phyloP scores from a whole-genome alignment of 2,797 vertebrate species.

The Sylvia borin region DNA sequence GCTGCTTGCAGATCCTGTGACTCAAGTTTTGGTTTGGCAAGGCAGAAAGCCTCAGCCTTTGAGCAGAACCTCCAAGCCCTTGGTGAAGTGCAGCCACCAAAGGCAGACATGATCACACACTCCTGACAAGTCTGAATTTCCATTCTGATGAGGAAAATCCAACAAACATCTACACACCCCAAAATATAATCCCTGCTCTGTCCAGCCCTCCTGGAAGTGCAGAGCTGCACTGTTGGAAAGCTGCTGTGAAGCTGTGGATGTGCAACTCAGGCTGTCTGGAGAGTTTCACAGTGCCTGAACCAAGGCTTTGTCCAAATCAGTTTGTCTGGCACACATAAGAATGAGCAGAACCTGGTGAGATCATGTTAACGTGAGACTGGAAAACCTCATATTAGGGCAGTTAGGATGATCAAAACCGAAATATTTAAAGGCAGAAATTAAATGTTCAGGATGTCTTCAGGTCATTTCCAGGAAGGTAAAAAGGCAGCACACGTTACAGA shows the following conservation, averaged over 20 bases:
- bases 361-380: background rate
- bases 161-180: background rate
- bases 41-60: background rate
- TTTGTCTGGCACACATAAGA: background rate
- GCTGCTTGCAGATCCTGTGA: background rate
- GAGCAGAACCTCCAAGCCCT: background rate
- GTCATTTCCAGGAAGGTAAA: slow-evolving; percentile 24
- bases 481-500: background rate
- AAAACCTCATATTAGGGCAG: background rate
- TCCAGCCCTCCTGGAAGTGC: background rate
- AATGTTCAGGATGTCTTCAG: background rate
- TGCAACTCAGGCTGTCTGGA: background rate
- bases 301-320: background rate
- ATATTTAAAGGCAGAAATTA: background rate
- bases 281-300: background rate
- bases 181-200: background rate
- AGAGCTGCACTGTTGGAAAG: background rate
- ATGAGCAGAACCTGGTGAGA: background rate
- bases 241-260: background rate
- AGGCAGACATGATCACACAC: background rate
- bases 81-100: background rate
- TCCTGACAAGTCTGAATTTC: background rate
- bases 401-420: background rate
- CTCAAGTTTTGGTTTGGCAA: background rate
- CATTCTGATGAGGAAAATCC: background rate